Conservation (phyloP, 2,113 vertebrate species). For the Psittacula cyanocephala region DNA sequence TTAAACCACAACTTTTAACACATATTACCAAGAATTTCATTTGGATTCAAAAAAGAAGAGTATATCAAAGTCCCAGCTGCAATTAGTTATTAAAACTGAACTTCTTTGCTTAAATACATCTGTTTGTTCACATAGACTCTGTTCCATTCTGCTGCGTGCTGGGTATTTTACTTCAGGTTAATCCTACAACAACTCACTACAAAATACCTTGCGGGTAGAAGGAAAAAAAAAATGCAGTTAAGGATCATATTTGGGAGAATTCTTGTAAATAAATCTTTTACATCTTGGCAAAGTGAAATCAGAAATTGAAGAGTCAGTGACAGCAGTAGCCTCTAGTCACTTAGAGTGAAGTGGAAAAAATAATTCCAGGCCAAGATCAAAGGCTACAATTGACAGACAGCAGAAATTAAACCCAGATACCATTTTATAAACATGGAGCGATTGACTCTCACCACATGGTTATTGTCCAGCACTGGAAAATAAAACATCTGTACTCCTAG, state of each 20-base stretch:
- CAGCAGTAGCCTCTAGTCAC: constrained; percentile 79
- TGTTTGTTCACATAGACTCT: constrained; percentile 23
- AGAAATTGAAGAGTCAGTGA: constrained; percentile 66
- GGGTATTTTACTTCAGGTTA: constrained; percentile 38
- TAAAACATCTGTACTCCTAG: constrained; percentile 57
- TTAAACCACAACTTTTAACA: constrained; percentile 77
- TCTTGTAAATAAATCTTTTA: constrained; percentile 73
- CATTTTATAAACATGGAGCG: constrained; percentile 65
- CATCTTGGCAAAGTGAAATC: constrained; percentile 61
- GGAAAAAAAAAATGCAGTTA: not conserved
- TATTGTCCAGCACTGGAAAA: constrained; percentile 73
- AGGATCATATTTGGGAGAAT: constrained; percentile 45
- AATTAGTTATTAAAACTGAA: constrained; percentile 63
- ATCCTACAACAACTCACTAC: constrained; percentile 17
- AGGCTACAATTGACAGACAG: constrained; percentile 75
- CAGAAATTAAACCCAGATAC: constrained; percentile 81
- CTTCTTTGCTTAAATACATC: constrained; percentile 41
- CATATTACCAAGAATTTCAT: constrained; percentile 75
- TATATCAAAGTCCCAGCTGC: constrained; percentile 70
- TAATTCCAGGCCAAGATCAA: constrained; percentile 77
- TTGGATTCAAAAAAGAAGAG: constrained; percentile 71
- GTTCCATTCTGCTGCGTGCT: not conserved
- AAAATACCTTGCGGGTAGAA: constrained; percentile 39
- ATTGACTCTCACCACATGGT: constrained; percentile 74
- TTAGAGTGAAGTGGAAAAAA: constrained; percentile 75